These are phyloP conservation scores for Ditula angustiorana DNA, from an alignment of 2,888 invertebrate species.

Conservation along the genomic window DNA sequence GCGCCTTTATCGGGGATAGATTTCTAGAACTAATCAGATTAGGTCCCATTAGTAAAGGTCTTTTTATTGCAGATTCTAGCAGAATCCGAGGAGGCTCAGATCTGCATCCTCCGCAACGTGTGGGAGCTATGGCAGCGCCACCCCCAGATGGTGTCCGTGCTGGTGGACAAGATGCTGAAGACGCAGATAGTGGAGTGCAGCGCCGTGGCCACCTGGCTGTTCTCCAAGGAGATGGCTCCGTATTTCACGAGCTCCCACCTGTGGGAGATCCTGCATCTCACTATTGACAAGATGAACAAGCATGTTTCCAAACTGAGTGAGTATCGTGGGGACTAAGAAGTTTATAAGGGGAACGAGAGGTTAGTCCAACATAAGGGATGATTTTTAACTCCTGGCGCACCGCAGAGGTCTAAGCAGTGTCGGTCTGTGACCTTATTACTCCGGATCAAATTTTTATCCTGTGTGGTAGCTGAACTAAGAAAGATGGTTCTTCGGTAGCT, in stretches of 20 bases:
- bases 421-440: no score
- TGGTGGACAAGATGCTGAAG: constrained; percentile 98
- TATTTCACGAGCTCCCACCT: constrained; percentile 97
- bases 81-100: constrained; percentile 97
- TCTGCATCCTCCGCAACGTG: constrained; percentile 95
- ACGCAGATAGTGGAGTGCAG: constrained; percentile 98
- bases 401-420: no score
- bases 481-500: no score
- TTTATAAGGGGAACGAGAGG: no score
- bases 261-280: constrained; percentile 98
- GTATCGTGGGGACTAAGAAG: no score
- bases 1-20: no score
- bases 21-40: constrained; percentile 24
- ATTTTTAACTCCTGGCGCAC: no score
- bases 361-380: no score
- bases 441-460: no score
- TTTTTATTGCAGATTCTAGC: constrained; percentile 90
- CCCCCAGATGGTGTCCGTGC: constrained; percentile 98
- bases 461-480: no score
- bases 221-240: constrained; percentile 96
- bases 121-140: constrained; percentile 98
- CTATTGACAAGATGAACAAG: constrained; percentile 98
- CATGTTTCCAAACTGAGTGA: constrained; percentile 93
- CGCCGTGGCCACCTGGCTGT: constrained; percentile 99
- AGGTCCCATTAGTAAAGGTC: not conserved